Conservation (phyloP, 1,140 invertebrate genomes). For the Dolichoris vasculosae region DNA sequence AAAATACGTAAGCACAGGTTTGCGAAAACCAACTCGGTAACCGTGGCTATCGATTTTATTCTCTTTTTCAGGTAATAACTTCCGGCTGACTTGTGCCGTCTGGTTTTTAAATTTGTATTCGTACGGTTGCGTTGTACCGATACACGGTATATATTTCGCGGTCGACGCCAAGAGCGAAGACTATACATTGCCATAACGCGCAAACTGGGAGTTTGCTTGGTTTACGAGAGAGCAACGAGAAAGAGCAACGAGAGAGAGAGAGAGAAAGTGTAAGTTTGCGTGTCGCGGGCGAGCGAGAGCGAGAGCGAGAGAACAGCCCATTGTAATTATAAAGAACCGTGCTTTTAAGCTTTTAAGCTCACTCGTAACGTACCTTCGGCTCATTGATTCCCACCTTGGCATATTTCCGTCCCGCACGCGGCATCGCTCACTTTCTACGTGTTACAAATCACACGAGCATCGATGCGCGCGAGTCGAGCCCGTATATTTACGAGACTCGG, state of each 20-base stretch:
- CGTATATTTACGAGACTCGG: constrained; percentile 55
- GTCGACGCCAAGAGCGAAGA: background rate
- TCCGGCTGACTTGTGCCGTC: constrained; percentile 37
- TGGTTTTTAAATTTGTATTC: constrained; percentile 23
- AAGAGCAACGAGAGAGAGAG: background rate
- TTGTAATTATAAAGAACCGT: constrained; percentile 28
- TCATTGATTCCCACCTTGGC: constrained; percentile 60
- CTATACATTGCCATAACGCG: background rate
- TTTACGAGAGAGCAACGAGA: background rate
- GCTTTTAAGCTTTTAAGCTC: constrained; percentile 42
- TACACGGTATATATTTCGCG: constrained; percentile 17
- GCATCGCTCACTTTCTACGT: constrained; percentile 19
- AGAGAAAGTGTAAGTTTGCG: background rate
- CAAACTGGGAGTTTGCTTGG: no score
- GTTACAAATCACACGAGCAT: constrained; percentile 63
- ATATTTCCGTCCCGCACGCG: constrained; percentile 51
- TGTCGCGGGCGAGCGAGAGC: background rate
- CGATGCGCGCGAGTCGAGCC: background rate
- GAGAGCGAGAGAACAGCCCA: background rate
- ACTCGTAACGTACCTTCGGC: constrained; percentile 30
- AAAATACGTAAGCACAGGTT: background rate
- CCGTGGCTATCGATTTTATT: constrained; percentile 38
- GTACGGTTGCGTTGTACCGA: background rate
- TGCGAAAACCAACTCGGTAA: background rate
- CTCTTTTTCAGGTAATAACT: constrained; percentile 51